A percentile compares a stretch with the other conserved stretches of the same genome.
Conservation (phyloP, 1,140 invertebrate genomes). For the Drosophila sp. region DNA sequence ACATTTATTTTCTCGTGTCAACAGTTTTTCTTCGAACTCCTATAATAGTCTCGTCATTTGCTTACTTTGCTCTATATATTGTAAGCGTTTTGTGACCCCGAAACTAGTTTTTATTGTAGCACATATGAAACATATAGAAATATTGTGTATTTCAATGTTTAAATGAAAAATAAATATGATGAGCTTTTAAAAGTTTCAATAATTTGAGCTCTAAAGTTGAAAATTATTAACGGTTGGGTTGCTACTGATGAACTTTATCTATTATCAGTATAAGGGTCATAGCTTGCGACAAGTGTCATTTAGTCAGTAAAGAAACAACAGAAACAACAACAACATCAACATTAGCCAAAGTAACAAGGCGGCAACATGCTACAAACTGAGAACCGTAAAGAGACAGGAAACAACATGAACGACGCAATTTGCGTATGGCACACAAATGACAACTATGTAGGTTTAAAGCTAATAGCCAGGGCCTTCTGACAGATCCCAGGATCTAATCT, state of each 20-base stretch:
- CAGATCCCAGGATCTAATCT: conserved; percentile 12
- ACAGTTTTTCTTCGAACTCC: conserved; percentile 47
- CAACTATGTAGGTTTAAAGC: conserved; percentile 69
- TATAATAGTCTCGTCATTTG: not conserved
- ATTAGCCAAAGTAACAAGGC: conserved; percentile 39
- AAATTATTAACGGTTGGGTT: too few relatives aligned
- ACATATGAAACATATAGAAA: too few relatives aligned
- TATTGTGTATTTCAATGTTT: too few relatives aligned
- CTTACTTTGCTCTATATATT: conserved; percentile 65
- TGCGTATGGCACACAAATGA: conserved; percentile 71
- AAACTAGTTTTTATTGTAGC: conserved; percentile 73
- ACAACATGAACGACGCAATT: conserved; percentile 58
- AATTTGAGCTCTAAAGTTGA: too few relatives aligned
- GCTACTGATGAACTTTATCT: conserved; percentile 66
- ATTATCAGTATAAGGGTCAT: conserved; percentile 79
- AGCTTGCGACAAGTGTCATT: conserved; percentile 77
- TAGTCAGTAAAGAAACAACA: conserved; percentile 46
- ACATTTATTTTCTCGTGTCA: conserved; percentile 73
- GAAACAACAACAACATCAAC: conserved; percentile 1
- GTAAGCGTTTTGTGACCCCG: conserved; percentile 67
- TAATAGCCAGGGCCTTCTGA: conserved; percentile 62
- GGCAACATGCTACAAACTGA: conserved; percentile 76
- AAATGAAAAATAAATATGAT: too few relatives aligned
- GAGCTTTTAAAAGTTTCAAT: too few relatives aligned
- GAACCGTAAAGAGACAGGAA: conserved; percentile 59